Conservation (phyloP, 2,797 vertebrate genomes). For the Caiman crocodilus region DNA sequence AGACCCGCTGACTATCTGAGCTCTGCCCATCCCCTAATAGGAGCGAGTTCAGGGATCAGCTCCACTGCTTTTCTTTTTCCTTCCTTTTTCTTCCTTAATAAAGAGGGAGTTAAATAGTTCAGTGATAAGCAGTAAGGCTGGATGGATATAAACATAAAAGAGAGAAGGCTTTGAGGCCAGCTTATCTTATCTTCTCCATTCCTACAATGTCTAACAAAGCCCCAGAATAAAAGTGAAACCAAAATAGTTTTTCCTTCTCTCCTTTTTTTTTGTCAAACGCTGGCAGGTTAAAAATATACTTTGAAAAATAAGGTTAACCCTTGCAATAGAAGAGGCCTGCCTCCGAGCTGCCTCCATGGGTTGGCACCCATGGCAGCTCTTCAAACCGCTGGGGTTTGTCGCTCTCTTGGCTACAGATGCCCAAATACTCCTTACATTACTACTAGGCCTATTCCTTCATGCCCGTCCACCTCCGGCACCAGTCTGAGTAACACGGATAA, state of each 20-base stretch:
- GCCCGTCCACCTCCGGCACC: fast-evolving
- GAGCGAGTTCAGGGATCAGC: neutral
- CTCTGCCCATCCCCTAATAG: neutral
- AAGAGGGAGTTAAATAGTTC: constrained; percentile 13
- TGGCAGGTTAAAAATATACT: neutral
- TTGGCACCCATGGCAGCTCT: neutral
- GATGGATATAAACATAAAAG: constrained; percentile 37
- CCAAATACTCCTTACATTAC: neutral
- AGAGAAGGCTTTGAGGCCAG: neutral
- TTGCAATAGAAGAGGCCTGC: constrained; percentile 22
- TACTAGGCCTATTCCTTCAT: neutral
- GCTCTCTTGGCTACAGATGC: neutral
- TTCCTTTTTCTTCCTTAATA: constrained; percentile 15
- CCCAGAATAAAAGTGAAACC: constrained; percentile 36
- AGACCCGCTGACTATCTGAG: neutral
- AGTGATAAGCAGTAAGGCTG: constrained; percentile 46
- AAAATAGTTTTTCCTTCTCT: neutral
- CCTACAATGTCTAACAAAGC: neutral
- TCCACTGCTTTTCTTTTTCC: neutral
- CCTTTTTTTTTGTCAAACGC: neutral
- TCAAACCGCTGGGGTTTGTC: neutral
- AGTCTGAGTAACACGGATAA: too few relatives aligned
- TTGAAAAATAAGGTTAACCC: constrained; percentile 44
- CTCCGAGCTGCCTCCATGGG: neutral
- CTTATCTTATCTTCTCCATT: constrained; percentile 26